Conservation (phyloP, 2,888 invertebrate species). For the Drosophila picticornis region DNA sequence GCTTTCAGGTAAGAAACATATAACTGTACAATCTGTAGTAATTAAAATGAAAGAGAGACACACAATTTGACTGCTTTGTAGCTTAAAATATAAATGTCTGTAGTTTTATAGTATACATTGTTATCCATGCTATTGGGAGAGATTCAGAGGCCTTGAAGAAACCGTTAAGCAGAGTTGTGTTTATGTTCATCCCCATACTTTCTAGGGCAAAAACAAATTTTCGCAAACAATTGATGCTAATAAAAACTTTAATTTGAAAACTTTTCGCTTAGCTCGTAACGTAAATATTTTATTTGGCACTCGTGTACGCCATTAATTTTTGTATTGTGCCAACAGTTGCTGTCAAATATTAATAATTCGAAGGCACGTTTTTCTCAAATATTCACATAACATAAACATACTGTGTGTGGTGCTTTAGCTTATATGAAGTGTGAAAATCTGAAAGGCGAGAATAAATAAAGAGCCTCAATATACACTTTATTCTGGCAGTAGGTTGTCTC, state of each 20-base stretch:
- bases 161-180: background rate
- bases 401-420: background rate
- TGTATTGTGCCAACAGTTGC: slow-evolving; percentile 15
- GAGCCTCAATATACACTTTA: slow-evolving; percentile 22
- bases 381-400: background rate
- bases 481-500: slow-evolving; percentile 14
- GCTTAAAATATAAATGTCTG: background rate
- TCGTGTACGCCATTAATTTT: slow-evolving; percentile 22
- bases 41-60: background rate
- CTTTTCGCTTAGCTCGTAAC: slow-evolving; percentile 26
- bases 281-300: slow-evolving; percentile 24
- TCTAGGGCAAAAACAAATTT: background rate
- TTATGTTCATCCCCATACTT: background rate
- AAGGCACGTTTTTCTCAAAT: slow-evolving; percentile 4
- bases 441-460: slow-evolving; percentile 41
- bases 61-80: background rate
- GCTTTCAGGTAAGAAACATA: slow-evolving; percentile 90
- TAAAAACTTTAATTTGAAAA: slow-evolving; percentile 44
- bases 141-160: no score
- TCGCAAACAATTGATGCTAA: slow-evolving; percentile 16
- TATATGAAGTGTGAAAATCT: slow-evolving; percentile 35
- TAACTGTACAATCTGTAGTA: background rate
- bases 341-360: background rate
- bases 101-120: background rate
- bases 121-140: background rate